Evolutionary conservation across 2,113 vertebrate genomes (phyloP), one percentile per base, ranked within the genome.

Genomic region (Mugil cephalus): DNA sequence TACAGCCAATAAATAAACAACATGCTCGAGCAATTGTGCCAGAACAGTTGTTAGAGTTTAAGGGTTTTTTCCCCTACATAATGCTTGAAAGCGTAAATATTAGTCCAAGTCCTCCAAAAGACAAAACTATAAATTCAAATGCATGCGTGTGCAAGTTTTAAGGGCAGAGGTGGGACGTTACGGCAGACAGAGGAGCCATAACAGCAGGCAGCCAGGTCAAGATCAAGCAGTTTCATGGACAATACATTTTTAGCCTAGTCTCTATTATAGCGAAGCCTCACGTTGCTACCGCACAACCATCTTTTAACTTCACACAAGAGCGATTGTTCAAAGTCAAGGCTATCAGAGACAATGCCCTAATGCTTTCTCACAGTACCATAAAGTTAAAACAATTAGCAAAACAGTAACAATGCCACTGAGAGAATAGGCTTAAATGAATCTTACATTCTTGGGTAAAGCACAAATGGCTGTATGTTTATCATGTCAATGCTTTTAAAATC

Each of bases 201-300:
- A 84, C 69, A 77, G 63, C 69, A 80, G 83, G 69, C 82, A 73
- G 47, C 51, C 40, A 69, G 88, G 87, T 90, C 87, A 88, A 90
- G 83, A 91, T 86, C 88, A 87, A 86, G 81, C 81, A 74, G 73
- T 87, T 89, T 85, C 85, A 89, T 77, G 83, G 83, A 74, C 83
- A 85, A 88, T 87, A 85, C 82, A 79, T 69, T 75, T 82, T 62
- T 53, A 81, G 85, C 89, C 80, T 73, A 75, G 80, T 81, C 76
- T 85, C 83, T 73, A 72, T 84, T 77, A 79, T 75, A 62, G 74
- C 58, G 83, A 87, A 74, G 69, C 66, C 56, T 78, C 69, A 61
- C 74, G 80, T 83, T 70, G 61, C 72, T 68, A 2, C 70, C 11
- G 40, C 55, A 69, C 81, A 45, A 62, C 51, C 13, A 38, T 65